phyloP scores from a whole-genome alignment of 2,888 invertebrate genomes.

The Chrysomela aeneicollis region DNA sequence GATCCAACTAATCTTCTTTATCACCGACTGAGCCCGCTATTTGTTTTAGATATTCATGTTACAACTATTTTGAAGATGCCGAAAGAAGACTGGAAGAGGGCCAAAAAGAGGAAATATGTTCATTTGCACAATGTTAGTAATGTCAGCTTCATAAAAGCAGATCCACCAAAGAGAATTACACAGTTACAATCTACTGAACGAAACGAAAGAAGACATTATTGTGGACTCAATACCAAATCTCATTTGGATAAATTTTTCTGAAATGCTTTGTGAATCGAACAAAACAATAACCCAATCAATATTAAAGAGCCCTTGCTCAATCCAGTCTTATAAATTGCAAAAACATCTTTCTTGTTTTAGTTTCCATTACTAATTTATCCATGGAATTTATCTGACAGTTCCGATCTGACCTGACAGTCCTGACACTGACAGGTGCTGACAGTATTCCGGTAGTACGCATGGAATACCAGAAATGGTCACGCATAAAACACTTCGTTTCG shows the following conservation, averaged over 20 bases:
- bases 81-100: slow-evolving; percentile 11
- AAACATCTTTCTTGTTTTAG: too few relatives aligned
- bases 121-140: slow-evolving; percentile 1
- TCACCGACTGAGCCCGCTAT: too few relatives aligned
- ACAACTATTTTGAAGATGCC: slow-evolving; percentile 6
- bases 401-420: too few relatives aligned
- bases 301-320: too few relatives aligned
- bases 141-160: background rate
- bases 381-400: too few relatives aligned
- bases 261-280: background rate
- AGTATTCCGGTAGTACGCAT: too few relatives aligned
- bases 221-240: slow-evolving; percentile 16
- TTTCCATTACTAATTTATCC: too few relatives aligned
- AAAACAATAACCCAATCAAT: background rate
- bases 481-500: too few relatives aligned
- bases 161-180: background rate
- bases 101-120: background rate
- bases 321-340: too few relatives aligned
- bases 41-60: background rate
- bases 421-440: too few relatives aligned
- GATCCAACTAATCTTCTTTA: too few relatives aligned
- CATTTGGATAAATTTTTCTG: slow-evolving; percentile 20
- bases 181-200: background rate
- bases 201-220: slow-evolving; percentile 10
- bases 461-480: too few relatives aligned